Conservation (phyloP, 2,797 vertebrate genomes). For the Cossypha polioptera region DNA sequence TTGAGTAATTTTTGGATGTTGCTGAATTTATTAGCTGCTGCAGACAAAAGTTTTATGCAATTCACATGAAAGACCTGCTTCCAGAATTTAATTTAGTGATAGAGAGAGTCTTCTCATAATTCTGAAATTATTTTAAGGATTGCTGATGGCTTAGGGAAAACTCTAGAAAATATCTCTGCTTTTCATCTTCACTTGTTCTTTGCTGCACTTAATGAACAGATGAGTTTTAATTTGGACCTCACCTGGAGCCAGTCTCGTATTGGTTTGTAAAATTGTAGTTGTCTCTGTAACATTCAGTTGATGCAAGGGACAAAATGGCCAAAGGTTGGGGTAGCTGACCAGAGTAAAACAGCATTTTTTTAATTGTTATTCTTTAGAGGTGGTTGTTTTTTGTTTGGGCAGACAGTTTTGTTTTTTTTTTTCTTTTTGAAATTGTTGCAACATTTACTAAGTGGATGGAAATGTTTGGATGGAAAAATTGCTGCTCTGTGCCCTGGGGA, state of each 20-base stretch:
- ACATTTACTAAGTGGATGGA: neutral
- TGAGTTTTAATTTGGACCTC: neutral
- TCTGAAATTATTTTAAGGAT: slow-evolving; percentile 5
- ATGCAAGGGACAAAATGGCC: slow-evolving; percentile 9
- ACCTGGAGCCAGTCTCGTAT: neutral
- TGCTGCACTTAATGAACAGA: neutral
- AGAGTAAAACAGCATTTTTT: neutral
- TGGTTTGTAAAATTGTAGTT: neutral
- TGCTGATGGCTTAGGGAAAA: neutral
- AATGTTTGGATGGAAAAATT: neutral
- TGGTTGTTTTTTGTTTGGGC: neutral
- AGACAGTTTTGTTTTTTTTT: neutral
- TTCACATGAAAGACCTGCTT: neutral
- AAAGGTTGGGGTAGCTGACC: neutral
- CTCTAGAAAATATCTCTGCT: slow-evolving; percentile 15
- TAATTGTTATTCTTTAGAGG: neutral
- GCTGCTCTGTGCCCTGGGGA: neutral
- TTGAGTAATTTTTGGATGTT: neutral
- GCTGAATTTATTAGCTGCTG: slow-evolving; percentile 35
- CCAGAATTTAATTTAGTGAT: slow-evolving; percentile 25
- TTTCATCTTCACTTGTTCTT: slow-evolving; percentile 4
- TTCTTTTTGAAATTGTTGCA: neutral
- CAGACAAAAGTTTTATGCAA: neutral
- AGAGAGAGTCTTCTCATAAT: neutral
- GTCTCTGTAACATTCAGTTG: neutral